Percentiles rank a stretch among this genome's conserved stretches.
These are phyloP conservation scores for Hemiprocne comata DNA, from an alignment of 2,113 vertebrate species.

Conservation along the genomic window DNA sequence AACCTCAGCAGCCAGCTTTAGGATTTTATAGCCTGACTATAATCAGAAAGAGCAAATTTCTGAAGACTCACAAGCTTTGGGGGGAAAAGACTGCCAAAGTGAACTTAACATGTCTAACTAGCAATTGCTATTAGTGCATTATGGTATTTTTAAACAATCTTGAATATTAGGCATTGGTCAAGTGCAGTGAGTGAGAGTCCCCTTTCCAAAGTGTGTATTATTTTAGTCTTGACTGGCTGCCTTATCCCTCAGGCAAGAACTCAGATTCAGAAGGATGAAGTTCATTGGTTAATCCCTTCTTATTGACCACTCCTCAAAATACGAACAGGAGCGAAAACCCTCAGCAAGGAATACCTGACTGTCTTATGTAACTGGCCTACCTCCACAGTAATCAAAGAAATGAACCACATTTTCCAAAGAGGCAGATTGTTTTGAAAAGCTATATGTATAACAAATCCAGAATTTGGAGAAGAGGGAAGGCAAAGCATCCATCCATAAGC, in stretches of 20 bases:
- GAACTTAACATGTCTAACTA: neutral
- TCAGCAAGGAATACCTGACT: neutral
- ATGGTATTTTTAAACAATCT: neutral
- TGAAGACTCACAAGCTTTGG: neutral
- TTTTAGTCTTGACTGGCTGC: neutral
- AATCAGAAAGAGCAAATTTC: conserved; percentile 45
- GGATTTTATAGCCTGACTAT: conserved; percentile 36
- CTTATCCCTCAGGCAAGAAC: neutral
- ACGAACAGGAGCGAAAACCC: neutral
- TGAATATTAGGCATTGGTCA: neutral
- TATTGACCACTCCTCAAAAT: neutral
- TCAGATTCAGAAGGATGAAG: neutral
- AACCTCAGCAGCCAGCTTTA: conserved; percentile 26
- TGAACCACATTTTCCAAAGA: neutral
- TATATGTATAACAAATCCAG: neutral
- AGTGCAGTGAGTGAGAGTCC: too few species aligned
- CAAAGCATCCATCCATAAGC: neutral
- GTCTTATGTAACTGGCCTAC: neutral
- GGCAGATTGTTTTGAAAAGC: neutral
- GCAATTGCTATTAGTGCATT: neutral
- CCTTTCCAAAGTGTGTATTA: rapidly evolving
- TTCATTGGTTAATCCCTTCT: neutral
- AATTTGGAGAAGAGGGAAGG: neutral
- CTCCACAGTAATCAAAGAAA: neutral
- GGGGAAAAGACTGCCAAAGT: neutral